Base-by-base conservation (phyloP, 30 jellyfish, hydroid and myxozoan species). In the Hydractinia echinata region DNA sequence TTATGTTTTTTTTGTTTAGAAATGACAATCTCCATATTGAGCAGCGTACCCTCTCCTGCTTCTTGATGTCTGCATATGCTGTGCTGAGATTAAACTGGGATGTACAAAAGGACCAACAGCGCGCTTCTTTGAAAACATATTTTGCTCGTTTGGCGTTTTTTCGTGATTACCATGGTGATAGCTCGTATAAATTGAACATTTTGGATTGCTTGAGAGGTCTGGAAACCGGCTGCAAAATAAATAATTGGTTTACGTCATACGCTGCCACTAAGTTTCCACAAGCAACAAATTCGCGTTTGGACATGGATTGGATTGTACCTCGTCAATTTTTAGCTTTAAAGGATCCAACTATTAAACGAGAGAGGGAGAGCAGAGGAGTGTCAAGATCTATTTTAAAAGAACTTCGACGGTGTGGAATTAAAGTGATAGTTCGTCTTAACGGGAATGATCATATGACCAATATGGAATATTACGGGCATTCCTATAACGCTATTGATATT, bases 301-400 rank as follows among this genome's bases (percentile, higher is more conserved):
- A 83, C 52, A 91, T 91, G 97, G 79, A 86, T 79, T 91, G 96
- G 97, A 84, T 91, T 4, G 70, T 85, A 8, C 97, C 97, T 52
- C 86, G 87, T 64, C 66, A 77, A 72, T 79, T 72, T 61, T 44
- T 91, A 8, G 97, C 97, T 19, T 87, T 91, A 88, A 86, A 76
- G 76, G 97, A 91, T 83, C 97, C 97, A n/a, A 86, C 92, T 55
- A 21, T 67, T 11, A 80, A 66, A 10, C 21, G 82, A 2, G 81
- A 76, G 5, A 86, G 79, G 53, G 82, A 68, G 4, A 62, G 72
- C 16, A 69, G 67, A 62, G 69, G 88, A 4, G 60, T 77, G 55
- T 85, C 87, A 54, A 83, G 71, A 64, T 49, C 79, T 15, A 72
- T 73, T 10, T 11, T 83, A 13, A 76, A 76, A 83, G 97, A 79